Evolutionary conservation across 2,888 invertebrate species (phyloP).

Genomic region (Punctoribates punctum): DNA sequence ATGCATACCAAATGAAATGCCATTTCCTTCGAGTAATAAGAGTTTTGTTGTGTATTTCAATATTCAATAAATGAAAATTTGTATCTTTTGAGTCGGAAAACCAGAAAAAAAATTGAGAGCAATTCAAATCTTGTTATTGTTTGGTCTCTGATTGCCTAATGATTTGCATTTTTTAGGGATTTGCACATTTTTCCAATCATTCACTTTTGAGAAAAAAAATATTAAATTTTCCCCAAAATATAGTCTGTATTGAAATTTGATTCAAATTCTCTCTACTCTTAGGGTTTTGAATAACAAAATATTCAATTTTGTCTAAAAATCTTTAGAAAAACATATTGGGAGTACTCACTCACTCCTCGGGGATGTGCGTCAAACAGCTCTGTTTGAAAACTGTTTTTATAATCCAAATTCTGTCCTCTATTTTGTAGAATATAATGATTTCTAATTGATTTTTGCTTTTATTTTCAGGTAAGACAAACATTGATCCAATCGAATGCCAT

Average conservation of each 20-base stretch:
- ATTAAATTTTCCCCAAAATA: not conserved
- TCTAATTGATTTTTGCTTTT: not conserved
- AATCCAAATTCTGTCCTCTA: not conserved
- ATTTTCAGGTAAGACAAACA: not conserved
- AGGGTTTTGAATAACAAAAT: constrained; percentile 21
- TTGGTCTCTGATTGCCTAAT: no score
- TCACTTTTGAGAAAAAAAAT: not conserved
- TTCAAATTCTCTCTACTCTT: not conserved
- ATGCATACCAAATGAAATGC: not conserved
- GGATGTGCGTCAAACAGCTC: not conserved
- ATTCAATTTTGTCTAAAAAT: not conserved
- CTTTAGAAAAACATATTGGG: not conserved
- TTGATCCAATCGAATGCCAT: not conserved
- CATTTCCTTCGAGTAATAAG: not conserved
- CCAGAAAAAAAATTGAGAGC: no score
- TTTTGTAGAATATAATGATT: not conserved
- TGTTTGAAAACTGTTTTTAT: not conserved
- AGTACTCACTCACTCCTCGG: not conserved
- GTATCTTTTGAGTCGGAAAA: no score
- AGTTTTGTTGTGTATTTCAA: not conserved
- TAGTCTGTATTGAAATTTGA: not conserved
- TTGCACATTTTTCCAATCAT: no score
- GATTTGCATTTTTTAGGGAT: no score
- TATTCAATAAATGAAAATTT: not conserved
- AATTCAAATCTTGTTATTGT: no score